Percentiles rank a stretch among this genome's conserved stretches.
phyloP scores from a whole-genome alignment of 2,113 vertebrate species.

The human (Homo sapiens) region DNA sequence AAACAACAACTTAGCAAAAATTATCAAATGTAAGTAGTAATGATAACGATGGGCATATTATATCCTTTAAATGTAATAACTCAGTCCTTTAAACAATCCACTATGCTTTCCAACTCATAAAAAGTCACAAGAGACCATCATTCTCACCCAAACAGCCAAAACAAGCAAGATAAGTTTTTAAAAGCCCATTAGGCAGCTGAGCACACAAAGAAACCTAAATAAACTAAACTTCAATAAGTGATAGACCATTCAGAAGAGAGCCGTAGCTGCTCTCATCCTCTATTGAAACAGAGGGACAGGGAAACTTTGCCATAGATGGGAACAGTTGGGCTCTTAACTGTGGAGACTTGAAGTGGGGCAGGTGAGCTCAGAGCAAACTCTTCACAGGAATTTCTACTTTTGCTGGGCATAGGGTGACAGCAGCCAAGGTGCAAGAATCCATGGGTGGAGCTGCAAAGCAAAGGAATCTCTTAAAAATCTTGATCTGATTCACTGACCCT shows the following conservation, averaged over 20 bases:
- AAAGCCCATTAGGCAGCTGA: background rate
- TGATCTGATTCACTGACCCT: background rate
- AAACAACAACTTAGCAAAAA: background rate
- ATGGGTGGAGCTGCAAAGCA: too few species aligned
- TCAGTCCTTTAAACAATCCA: background rate
- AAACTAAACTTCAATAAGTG: background rate
- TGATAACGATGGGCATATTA: background rate
- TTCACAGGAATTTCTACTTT: background rate
- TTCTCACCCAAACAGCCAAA: background rate
- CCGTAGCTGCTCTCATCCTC: background rate
- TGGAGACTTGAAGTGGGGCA: background rate
- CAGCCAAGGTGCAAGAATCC: background rate
- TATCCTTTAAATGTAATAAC: background rate
- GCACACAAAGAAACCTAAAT: background rate
- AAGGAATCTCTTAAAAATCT: background rate
- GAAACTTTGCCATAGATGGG: background rate
- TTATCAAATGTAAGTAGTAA: background rate
- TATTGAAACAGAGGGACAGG: background rate
- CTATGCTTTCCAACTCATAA: background rate
- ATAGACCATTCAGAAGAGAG: background rate
- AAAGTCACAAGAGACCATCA: background rate
- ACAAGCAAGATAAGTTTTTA: background rate
- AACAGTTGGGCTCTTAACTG: background rate
- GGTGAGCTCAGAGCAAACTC: background rate
- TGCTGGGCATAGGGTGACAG: background rate